Percentiles rank a stretch among this genome's conserved stretches.
Evolutionary conservation across 1,140 invertebrate genomes (phyloP).

Genomic region (Oreohelix idahoensis): DNA sequence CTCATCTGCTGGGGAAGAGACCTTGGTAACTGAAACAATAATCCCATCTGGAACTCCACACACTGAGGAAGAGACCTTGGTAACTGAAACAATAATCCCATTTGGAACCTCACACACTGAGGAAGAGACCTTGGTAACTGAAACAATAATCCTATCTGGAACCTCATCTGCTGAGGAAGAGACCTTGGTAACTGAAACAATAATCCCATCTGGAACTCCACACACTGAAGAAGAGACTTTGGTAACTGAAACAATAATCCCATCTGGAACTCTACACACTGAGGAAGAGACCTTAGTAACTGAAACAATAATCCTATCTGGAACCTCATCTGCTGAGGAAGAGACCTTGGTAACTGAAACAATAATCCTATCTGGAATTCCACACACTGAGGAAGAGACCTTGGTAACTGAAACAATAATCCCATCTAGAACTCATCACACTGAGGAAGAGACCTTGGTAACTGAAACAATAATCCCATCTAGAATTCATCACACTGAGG

Average conservation of each 20-base stretch:
- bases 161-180: background rate
- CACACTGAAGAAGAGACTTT: background rate
- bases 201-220: background rate
- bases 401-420: background rate
- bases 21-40: background rate
- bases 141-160: background rate
- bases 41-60: background rate
- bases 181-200: background rate
- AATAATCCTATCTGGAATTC: no score
- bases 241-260: no score
- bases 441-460: background rate
- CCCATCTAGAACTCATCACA: no score
- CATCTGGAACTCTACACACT: no score
- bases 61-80: background rate
- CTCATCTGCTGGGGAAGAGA: background rate
- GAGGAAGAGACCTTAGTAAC: background rate
- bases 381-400: no score
- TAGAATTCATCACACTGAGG: no score
- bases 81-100: background rate
- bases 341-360: no score
- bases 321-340: no score
- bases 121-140: background rate
- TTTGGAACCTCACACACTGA: background rate
- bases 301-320: background rate
- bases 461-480: no score